Evolutionary conservation across 2,797 vertebrate genomes (phyloP).

Genomic region (Anas bernieri): DNA sequence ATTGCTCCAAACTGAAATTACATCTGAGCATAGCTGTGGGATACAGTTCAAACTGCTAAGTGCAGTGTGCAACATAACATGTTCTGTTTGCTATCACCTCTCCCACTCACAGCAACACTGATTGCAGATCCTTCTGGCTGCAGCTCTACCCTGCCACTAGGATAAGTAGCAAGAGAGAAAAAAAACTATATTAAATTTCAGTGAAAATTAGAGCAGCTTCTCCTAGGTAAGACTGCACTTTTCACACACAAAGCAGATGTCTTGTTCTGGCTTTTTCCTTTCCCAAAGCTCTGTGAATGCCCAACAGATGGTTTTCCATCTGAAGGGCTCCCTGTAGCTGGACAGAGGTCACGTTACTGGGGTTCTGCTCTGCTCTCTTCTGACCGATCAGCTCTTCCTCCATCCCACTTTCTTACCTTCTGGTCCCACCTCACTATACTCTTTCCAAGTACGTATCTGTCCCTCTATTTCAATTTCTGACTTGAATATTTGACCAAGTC

Average conservation of each 20-base stretch:
- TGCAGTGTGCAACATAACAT: rapidly evolving
- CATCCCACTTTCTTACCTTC: neutral
- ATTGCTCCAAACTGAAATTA: neutral
- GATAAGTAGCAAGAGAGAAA: neutral
- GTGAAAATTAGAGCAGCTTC: neutral
- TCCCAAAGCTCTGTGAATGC: neutral
- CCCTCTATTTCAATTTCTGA: neutral
- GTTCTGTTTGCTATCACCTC: neutral
- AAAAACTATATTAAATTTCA: neutral
- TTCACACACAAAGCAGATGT: neutral
- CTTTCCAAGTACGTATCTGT: neutral
- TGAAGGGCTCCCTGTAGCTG: neutral
- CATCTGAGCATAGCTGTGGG: neutral
- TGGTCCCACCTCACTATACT: neutral
- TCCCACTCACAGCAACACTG: neutral
- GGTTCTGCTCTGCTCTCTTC: neutral
- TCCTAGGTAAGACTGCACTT: neutral
- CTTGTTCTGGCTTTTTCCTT: neutral
- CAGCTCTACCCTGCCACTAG: neutral
- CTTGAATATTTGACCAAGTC: neutral
- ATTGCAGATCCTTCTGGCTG: neutral
- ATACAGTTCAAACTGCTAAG: neutral
- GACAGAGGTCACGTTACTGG: neutral
- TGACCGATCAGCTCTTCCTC: neutral
- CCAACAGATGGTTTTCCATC: neutral